These are phyloP conservation scores for Pachycephala philippinensis DNA, from an alignment of 2,113 vertebrate species.

Conservation along the genomic window DNA sequence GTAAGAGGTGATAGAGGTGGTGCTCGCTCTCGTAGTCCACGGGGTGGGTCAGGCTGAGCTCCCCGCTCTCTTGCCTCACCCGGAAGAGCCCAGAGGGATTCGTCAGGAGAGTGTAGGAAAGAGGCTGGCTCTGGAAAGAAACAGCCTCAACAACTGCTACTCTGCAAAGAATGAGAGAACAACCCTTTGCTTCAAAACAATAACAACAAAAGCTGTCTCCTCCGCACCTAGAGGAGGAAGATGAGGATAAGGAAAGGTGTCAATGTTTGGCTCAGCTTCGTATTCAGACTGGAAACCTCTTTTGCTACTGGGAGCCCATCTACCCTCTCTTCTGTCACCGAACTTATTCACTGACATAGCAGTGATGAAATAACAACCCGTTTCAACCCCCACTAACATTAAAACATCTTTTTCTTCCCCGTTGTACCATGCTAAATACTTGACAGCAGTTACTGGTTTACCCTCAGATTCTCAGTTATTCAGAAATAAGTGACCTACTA, in stretches of 20 bases:
- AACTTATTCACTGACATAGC: neutral
- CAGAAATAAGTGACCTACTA: neutral
- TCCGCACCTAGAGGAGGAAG: neutral
- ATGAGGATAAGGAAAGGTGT: neutral
- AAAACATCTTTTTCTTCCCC: neutral
- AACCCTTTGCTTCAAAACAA: neutral
- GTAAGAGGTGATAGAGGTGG: slow-evolving; percentile 81
- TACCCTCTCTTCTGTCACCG: neutral
- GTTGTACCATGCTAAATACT: neutral
- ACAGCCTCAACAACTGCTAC: slow-evolving; percentile 81
- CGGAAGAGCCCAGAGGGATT: slow-evolving; percentile 85
- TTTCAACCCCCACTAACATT: neutral
- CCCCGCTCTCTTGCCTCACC: slow-evolving; percentile 80
- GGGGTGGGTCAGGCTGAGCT: slow-evolving; percentile 74
- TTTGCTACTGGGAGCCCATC: neutral
- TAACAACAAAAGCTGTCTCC: neutral
- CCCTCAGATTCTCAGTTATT: neutral
- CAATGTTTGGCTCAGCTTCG: neutral
- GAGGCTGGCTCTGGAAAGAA: slow-evolving; percentile 83
- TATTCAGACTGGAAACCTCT: neutral
- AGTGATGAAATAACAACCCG: neutral
- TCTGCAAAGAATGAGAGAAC: slow-evolving; percentile 45
- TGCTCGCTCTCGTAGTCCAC: slow-evolving; percentile 85
- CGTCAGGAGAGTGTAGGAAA: slow-evolving; percentile 78
- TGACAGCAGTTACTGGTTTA: neutral